A percentile compares a stretch with the other conserved stretches of the same genome.
phyloP scores from a whole-genome alignment of 2,888 invertebrate species.

The Microctonus hyperodae region DNA sequence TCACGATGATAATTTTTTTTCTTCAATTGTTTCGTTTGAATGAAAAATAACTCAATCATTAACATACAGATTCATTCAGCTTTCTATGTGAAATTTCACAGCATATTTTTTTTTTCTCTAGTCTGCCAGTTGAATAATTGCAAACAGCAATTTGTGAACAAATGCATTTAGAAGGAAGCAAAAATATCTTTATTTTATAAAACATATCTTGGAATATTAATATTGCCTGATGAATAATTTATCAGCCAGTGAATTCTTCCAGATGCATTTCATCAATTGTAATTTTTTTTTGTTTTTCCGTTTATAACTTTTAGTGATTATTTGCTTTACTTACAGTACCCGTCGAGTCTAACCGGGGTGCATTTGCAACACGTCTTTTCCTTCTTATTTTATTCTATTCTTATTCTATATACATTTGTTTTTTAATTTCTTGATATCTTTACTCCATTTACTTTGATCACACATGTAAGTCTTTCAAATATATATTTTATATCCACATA shows the following conservation, averaged over 20 bases:
- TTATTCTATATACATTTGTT: slow-evolving; percentile 41
- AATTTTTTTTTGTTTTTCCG: slow-evolving; percentile 38
- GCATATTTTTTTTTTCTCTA: slow-evolving; percentile 7
- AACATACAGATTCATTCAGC: slow-evolving; percentile 15
- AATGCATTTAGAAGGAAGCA: slow-evolving; percentile 25
- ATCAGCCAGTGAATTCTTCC: slow-evolving; percentile 1
- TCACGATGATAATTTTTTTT: background rate
- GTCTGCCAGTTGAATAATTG: slow-evolving; percentile 22
- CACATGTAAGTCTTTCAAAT: no score
- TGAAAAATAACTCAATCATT: slow-evolving; percentile 6
- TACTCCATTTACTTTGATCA: background rate
- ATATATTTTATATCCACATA: slow-evolving; percentile 28
- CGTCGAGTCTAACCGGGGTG: slow-evolving; percentile 63
- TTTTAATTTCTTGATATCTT: slow-evolving; percentile 25
- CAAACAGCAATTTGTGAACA: background rate
- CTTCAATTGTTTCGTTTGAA: background rate
- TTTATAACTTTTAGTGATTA: slow-evolving; percentile 50
- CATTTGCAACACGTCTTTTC: slow-evolving; percentile 62
- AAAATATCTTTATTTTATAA: background rate
- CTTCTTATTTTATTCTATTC: slow-evolving; percentile 29
- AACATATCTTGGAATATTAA: background rate
- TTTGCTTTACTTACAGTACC: slow-evolving; percentile 56
- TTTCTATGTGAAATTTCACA: slow-evolving; percentile 21
- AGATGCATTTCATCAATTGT: slow-evolving; percentile 25
- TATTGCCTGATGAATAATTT: background rate